Percentiles rank a stretch among this genome's conserved stretches.
Conservation (phyloP, 2,888 invertebrate genomes). For the Nomada fabriciana region DNA sequence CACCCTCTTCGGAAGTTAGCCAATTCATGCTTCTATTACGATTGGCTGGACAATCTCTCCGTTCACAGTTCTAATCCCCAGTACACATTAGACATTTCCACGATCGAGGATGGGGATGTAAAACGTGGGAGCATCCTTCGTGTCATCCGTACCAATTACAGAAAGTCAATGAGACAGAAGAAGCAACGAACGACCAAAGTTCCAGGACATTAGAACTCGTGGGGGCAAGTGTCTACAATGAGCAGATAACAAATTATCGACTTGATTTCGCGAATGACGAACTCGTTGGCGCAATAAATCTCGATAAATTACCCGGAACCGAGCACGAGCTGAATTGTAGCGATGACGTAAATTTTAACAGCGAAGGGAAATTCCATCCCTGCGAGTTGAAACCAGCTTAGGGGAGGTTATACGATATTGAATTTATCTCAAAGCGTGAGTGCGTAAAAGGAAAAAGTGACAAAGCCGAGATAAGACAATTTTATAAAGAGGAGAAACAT, state of each 20-base stretch:
- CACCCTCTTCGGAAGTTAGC: no score
- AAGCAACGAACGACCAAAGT: slow-evolving; percentile 70
- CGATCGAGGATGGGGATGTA: slow-evolving; percentile 4
- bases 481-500: no score
- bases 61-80: neutral
- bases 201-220: slow-evolving; percentile 54
- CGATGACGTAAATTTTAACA: slow-evolving; percentile 18
- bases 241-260: slow-evolving; percentile 67
- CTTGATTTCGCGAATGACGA: slow-evolving; percentile 55
- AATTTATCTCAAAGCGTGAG: neutral
- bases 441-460: neutral
- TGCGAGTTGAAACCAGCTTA: neutral
- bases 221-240: slow-evolving; percentile 17
- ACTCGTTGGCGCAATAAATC: slow-evolving; percentile 45
- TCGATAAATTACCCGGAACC: slow-evolving; percentile 50
- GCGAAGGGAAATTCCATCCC: neutral
- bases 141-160: slow-evolving; percentile 69
- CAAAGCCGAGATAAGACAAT: no score
- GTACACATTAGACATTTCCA: neutral
- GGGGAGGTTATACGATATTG: slow-evolving; percentile 3
- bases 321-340: slow-evolving; percentile 15
- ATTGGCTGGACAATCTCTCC: neutral
- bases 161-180: slow-evolving; percentile 68
- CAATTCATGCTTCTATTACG: neutral
- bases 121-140: slow-evolving; percentile 29